These are phyloP conservation scores for Eretmochelys imbricata DNA, from an alignment of 2,113 vertebrate species.

Conservation along the genomic window DNA sequence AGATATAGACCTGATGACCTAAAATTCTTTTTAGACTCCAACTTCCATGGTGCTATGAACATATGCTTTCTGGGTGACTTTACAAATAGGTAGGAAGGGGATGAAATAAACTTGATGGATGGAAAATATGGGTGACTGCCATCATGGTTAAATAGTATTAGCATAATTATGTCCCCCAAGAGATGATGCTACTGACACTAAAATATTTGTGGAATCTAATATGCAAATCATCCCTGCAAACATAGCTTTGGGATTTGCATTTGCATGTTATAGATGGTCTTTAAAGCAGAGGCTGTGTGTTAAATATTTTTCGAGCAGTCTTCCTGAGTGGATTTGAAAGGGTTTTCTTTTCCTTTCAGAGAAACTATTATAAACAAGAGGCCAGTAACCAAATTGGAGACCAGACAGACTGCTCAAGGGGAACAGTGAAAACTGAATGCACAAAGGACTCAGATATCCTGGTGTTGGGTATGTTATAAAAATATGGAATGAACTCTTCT, in stretches of 20 bases:
- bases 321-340: not conserved
- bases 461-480: not conserved
- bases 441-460: not conserved
- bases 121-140: not conserved
- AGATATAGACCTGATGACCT: not conserved
- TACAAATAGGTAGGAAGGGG: not conserved
- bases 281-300: fast-evolving
- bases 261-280: not conserved
- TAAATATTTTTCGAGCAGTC: not conserved
- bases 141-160: not conserved
- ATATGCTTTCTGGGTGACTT: fast-evolving
- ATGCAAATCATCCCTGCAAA: not conserved
- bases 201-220: not conserved
- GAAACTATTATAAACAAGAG: not conserved
- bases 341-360: not conserved
- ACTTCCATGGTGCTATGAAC: not conserved
- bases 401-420: not conserved
- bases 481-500: not conserved
- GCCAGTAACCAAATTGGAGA: not conserved
- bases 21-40: not conserved
- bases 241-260: not conserved
- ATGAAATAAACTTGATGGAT: not conserved
- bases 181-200: fast-evolving
- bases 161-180: not conserved
- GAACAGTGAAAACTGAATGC: not conserved